Evolutionary conservation across 2,113 vertebrate species (phyloP), one percentile per base, ranked within the genome.

Genomic region (Otocyon megalotis): DNA sequence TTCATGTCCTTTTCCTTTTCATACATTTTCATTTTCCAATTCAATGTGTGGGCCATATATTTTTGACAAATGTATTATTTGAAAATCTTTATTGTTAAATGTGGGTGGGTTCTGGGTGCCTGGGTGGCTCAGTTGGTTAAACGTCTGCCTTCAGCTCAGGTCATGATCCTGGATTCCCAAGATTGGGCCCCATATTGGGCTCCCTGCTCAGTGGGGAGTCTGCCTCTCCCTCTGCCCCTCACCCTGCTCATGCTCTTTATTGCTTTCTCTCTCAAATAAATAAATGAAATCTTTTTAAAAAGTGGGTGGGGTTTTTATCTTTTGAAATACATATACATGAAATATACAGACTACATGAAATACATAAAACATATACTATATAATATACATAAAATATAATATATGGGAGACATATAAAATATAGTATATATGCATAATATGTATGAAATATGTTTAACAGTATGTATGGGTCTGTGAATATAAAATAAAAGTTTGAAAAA

Each of bases 41-140:
- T 89, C 62, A 97, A 53, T 84, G 65, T 91, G 48, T 92, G 22
- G 22, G 22, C 13, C 67, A 54, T 76, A 26, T 63, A 48, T 32
- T 83, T 93, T 96, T 87, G 63, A 65, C 22, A 95, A 83, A 85
- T 48, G 1, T 60, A 81, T 89, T 90, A 80, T 24, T 86, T 30
- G 65, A 84, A 96, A 95, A 79, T 11, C 12, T 81, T 83, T 80
- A 32, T 76, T 91, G 30, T 50, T 92, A 77, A 93, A 93, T 80
- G 24, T 62, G 10, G 4, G 13, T 60, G 35, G 1, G 43, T 67
- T 97, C 28, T 8, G 62, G 62, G 12, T 30, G 62, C 62, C 62
- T 14, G 62, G 26, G 26, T 63, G 62, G 62, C 26, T 63, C 62
- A 63, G 62, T 30, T 30, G 62, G 62, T 43, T 43, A 43, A 43